Base-by-base conservation (phyloP, 2,888 invertebrate species). In the Cerastis rubricosa region DNA sequence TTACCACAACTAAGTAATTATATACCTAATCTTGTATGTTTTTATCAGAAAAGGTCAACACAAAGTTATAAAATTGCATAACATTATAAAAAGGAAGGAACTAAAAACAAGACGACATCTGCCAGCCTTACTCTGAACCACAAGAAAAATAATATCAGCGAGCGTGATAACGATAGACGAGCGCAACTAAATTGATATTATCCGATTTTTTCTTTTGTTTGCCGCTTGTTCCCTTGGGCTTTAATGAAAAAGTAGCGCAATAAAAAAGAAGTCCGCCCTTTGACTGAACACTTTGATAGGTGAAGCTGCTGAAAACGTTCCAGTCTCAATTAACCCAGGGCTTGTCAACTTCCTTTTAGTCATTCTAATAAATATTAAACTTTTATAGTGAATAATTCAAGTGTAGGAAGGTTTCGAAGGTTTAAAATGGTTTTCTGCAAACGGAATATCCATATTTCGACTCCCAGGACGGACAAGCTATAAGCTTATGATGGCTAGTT, bases 261-360 rank as follows among this genome's bases (percentile, higher is more conserved):
- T 47, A 65, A 73, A 78, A 80, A 74, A 49, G 57, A 65, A 22
- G 19, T 64, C n/a, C 57, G 19, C 7, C 64, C 80, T 68, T 80
- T 80, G 80, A 57, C 54, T 29, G 40, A 70, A 70, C 69, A 47
- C 80, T 80, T 74, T 74, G 80, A 80, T 74, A 65, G 51, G 80
- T 69, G 65, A 69, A 61, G n/a, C 74, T 65, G 69, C 61, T 69
- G 57, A 59, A 59, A 80, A 69, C 57, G 22, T 49, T 49, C 51
- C 9, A 49, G 57, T 64, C 40, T 76, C 45, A 40, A 51, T 54
- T 69, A 45, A 54, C 45, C 12, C n/a, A 19, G 29, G 14, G 73
- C 35, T 35, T 29, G 43, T 35, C 22, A 35, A 19, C 35, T 51
- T 57, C 19, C 45, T 19, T 65, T 73, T 51, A 64, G 9, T 45